Base-by-base conservation (phyloP, 35 echinoderm and acorn worm genomes). In the Diadema setosum region DNA sequence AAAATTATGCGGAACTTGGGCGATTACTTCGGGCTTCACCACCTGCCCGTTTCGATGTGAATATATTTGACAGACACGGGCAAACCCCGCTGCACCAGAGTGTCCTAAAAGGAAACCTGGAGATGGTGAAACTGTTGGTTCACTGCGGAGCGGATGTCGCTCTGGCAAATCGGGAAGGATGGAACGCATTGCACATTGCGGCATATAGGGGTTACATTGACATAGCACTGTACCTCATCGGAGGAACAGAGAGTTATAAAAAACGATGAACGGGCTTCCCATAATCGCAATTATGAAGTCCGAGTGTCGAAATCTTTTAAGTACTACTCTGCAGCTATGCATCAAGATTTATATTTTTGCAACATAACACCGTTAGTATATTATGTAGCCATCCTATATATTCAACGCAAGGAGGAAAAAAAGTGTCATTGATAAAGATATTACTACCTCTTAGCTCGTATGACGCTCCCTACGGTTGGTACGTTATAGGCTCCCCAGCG, bases 161-260 rank as follows among this genome's bases (percentile, higher is more conserved):
- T 42, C 80, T 94, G 2, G 87, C 92, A 5, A 94, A 94, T 36
- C 44, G 73, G 15, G 92, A 94, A 55, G 92, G 92, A 2, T 94
- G 92, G 92, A 94, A 90, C 82, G 92, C 92, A 30, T 24, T 94
- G 29, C 92, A 94, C 58, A 94, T 94, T 32, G 92, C 92, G 5
- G 82, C 92, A 11, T 94, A 89, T 37, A 82, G 87, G 3, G 92
- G 92, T 9, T 87, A 90, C 32, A 61, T 90, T 29, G 92, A 94
- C 65, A 94, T 94, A 42, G 87, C 81, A 21, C 75, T 94, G 2
- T 94, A 90, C 70, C 75, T 94, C 26, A 83, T 90, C 34, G 58
- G 61, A 21, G 73, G 73, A 2, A 41, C 73, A 7, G 36, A 78
- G 44, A 78, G 34, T 4, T 44, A 15, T 78, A 26, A 78, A 78